Conservation (phyloP, 2,888 invertebrate genomes). For the Sceliomorpha sp. region DNA sequence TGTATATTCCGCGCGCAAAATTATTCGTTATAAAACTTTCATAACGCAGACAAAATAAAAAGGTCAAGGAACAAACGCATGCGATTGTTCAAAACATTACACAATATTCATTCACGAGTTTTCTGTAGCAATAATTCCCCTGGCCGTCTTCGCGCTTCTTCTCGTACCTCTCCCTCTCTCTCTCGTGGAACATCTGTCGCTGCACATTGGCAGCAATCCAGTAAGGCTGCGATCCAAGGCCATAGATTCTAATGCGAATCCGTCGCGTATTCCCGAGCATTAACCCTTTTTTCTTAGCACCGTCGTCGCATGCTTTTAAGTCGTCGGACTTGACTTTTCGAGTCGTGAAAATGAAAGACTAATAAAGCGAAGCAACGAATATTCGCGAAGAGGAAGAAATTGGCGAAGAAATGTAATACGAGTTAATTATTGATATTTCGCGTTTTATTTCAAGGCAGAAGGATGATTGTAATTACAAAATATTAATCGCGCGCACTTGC, state of each 20-base stretch:
- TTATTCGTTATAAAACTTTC: no score
- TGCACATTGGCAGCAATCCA: conserved; percentile 65
- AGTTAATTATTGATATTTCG: no score
- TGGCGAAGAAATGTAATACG: no score
- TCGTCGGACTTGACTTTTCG: conserved; percentile 27
- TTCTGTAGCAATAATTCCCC: conserved; percentile 36
- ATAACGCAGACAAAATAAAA: no score
- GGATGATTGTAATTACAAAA: no score
- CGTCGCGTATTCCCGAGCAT: conserved; percentile 52
- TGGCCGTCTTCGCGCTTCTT: conserved; percentile 51
- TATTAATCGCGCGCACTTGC: no score
- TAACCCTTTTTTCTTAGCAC: conserved; percentile 53
- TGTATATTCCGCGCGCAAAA: no score
- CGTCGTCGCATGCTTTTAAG: conserved; percentile 38
- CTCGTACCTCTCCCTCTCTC: no score
- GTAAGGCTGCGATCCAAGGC: conserved; percentile 59
- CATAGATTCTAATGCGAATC: conserved; percentile 48
- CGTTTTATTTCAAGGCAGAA: no score
- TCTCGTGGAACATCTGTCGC: conserved; percentile 69
- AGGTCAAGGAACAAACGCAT: no score
- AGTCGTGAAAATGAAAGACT: conserved; percentile 12
- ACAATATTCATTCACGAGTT: conserved; percentile 51
- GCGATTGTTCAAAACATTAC: no score
- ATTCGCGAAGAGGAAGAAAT: neutral
- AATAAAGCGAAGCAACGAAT: neutral